Evolutionary conservation across 2,888 invertebrate genomes (phyloP).

Genomic region (Colletes collaris): DNA sequence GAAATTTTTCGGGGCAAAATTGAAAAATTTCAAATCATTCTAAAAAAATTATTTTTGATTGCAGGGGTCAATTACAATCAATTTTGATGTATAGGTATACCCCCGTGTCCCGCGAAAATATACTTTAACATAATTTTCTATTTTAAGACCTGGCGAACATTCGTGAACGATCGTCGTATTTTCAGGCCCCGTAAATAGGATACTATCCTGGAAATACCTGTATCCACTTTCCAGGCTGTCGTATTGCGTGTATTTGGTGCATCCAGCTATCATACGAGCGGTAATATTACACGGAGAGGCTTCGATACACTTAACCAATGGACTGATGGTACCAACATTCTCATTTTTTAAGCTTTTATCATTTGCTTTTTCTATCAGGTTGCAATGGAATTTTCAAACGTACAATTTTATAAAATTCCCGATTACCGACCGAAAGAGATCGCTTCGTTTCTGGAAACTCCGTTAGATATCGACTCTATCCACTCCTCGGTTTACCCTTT

Average conservation of each 20-base stretch:
- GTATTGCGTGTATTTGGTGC: conserved; percentile 85
- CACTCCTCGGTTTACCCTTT: neutral
- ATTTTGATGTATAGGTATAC: neutral
- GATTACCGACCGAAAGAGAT: conserved; percentile 28
- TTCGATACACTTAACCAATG: conserved; percentile 83
- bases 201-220: conserved; percentile 83
- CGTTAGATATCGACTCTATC: conserved; percentile 46
- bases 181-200: conserved; percentile 82
- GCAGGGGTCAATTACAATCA: too few species aligned
- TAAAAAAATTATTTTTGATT: too few species aligned
- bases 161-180: conserved; percentile 22
- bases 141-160: too few species aligned
- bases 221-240: conserved; percentile 85
- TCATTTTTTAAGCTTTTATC: too few species aligned
- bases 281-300: conserved; percentile 83
- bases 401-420: too few species aligned
- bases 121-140: too few species aligned
- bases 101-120: too few species aligned
- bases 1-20: too few species aligned
- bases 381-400: too few species aligned
- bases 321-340: conserved; percentile 82
- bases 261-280: conserved; percentile 83
- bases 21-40: too few species aligned
- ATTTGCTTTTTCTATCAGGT: too few species aligned
- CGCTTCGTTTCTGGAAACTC: neutral